A percentile compares a stretch with the other conserved stretches of the same genome.
Evolutionary conservation across 2,113 vertebrate species (phyloP).

Genomic region (Machaerirhynchus nigripectus): DNA sequence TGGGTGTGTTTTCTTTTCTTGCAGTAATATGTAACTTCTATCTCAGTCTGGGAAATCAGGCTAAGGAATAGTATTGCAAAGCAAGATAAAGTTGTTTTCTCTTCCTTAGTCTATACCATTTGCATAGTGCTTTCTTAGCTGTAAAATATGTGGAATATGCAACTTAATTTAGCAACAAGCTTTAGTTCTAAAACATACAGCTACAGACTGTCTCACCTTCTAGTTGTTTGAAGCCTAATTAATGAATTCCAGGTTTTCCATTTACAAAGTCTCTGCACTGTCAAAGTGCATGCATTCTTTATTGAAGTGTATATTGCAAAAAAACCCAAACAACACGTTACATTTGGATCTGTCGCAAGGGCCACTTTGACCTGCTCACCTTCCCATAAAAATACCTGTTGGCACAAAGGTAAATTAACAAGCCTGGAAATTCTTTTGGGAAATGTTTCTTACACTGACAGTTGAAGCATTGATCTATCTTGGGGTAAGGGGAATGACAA

Average conservation of each 20-base stretch:
- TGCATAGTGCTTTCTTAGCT: neutral
- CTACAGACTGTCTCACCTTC: neutral
- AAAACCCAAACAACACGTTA: neutral
- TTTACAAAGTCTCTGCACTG: slow-evolving; percentile 12
- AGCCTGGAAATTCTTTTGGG: neutral
- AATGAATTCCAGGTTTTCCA: slow-evolving; percentile 7
- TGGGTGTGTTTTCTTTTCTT: neutral
- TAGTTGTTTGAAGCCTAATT: neutral
- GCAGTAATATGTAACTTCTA: neutral
- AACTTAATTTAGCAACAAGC: neutral
- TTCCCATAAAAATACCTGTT: neutral
- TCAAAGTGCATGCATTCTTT: neutral
- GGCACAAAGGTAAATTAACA: slow-evolving; percentile 2
- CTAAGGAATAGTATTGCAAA: neutral
- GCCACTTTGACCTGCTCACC: neutral
- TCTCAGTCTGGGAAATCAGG: neutral
- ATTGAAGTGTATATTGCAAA: neutral
- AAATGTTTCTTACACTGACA: neutral
- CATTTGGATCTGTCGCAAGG: neutral
- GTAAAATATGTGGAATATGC: neutral
- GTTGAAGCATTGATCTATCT: neutral
- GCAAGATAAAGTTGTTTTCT: neutral
- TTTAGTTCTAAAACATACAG: slow-evolving; percentile 14
- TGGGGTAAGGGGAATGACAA: neutral
- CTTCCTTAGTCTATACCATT: neutral